A percentile compares a stretch with the other conserved stretches of the same genome.
Evolutionary conservation across 2,113 vertebrate species (phyloP).

Genomic region (Acinonyx jubatus): DNA sequence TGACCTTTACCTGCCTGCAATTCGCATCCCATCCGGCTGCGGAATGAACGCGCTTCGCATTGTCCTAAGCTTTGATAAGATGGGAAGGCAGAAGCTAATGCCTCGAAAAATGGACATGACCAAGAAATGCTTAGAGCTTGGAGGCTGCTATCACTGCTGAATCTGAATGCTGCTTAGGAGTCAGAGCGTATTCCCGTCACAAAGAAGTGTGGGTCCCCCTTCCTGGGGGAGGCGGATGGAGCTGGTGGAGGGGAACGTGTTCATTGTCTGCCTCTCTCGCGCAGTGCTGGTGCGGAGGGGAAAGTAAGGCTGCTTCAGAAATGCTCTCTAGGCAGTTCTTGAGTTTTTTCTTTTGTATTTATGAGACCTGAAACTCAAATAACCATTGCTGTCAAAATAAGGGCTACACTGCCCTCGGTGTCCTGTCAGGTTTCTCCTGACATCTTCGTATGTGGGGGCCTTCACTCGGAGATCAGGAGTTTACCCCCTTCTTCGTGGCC

Average conservation of each 20-base stretch:
- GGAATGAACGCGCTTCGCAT: background rate
- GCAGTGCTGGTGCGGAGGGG: background rate
- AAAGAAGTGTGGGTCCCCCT: background rate
- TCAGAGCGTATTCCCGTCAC: background rate
- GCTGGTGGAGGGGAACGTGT: background rate
- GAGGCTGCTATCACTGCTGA: background rate
- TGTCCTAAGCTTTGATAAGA: background rate
- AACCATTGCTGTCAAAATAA: constrained; percentile 22
- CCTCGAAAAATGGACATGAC: background rate
- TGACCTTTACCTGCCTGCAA: background rate
- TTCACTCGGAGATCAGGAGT: background rate
- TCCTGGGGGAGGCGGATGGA: background rate
- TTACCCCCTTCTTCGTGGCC: background rate
- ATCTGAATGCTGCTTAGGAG: background rate
- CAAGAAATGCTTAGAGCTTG: background rate
- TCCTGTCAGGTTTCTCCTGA: background rate
- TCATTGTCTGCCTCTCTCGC: constrained; percentile 13
- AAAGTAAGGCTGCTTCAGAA: constrained; percentile 37
- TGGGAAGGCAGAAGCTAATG: constrained; percentile 30
- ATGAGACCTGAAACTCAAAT: constrained; percentile 42
- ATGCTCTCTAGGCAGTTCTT: background rate
- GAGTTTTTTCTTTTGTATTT: constrained; percentile 22
- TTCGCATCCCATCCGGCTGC: background rate
- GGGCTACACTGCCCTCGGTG: background rate
- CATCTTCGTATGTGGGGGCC: background rate